A percentile compares a stretch with the other conserved stretches of the same genome.
Conservation (phyloP, 2,797 vertebrate species). For the Falco biarmicus region DNA sequence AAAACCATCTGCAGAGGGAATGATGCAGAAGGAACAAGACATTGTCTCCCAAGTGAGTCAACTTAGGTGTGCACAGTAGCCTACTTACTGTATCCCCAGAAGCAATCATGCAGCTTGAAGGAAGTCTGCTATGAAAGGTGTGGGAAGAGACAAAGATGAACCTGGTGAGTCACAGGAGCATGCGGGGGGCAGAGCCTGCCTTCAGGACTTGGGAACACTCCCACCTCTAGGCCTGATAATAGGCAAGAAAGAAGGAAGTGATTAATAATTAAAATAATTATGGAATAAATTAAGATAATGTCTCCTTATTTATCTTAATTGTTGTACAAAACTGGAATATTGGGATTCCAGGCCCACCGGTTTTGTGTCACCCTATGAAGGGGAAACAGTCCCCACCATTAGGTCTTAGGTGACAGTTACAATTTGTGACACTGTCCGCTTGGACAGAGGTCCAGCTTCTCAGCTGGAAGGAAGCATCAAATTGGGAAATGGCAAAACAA, state of each 20-base stretch:
- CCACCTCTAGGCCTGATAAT: neutral
- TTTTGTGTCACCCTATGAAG: neutral
- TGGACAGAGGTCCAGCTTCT: neutral
- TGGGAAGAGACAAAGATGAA: slow-evolving; percentile 27
- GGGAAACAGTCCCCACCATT: neutral
- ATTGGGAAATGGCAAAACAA: neutral
- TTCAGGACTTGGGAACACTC: neutral
- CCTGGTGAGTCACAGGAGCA: slow-evolving; percentile 9
- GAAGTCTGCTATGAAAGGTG: slow-evolving; percentile 20
- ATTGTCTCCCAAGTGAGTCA: neutral
- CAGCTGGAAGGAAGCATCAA: neutral
- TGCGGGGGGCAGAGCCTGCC: neutral
- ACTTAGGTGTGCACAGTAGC: neutral
- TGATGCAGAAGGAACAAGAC: neutral
- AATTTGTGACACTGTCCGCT: neutral
- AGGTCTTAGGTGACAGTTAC: neutral
- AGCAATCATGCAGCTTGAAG: slow-evolving; percentile 9
- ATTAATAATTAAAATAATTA: slow-evolving; percentile 58
- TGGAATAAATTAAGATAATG: slow-evolving; percentile 42
- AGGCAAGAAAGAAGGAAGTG: slow-evolving; percentile 29
- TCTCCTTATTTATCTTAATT: neutral
- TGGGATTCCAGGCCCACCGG: neutral
- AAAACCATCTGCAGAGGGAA: neutral
- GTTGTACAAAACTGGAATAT: slow-evolving; percentile 28
- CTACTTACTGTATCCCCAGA: neutral